Evolutionary conservation across 2,888 invertebrate genomes (phyloP), one percentile per base, ranked within the genome.

Genomic region (Syrphus vitripennis): DNA sequence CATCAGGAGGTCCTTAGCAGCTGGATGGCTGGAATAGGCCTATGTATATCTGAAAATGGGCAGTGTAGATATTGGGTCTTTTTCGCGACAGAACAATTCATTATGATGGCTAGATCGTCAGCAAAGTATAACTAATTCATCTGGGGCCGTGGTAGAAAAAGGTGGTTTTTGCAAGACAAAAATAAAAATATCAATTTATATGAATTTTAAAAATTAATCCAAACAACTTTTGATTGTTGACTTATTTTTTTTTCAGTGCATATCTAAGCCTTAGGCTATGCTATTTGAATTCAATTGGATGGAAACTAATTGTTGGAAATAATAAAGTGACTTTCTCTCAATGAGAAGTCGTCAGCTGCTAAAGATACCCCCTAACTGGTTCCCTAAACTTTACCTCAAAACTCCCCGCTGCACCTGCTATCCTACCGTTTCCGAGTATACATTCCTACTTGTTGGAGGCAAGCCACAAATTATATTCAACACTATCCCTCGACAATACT

Each of bases 381-480:
- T 53, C 29, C 29, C 10, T 31, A 16, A 31, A 16, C 16, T 19
- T 16, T 16, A 29, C 55, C 55, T 29, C 12, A 10, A 1, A 24
- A 5, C 4, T 6, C 26, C 14, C 19, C 57, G 9, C 29, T 14
- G 16, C 31, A 34, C 67, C 21, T 37, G 26, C 34, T 37, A 42
- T 42, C 10, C 6, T 24, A 12, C 24, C 26, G 14, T n/a, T 40
- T 40, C 19, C 6, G 12, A 57, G 12, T 19, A 34, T 1, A 7
- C 10, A 12, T 40, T 10, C 42, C 31, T 72, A 86, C 74, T 86
- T 77, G 82, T 86, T 86, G 78, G 82, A 82, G 81, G 81, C 63
- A 70, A 81, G 72, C 86, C 84, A 84, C 84, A 80, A 84, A 84
- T 80, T 84, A 80, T 77, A 76, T 76, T 80, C 84, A 80, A 80